Evolutionary conservation across 1,140 invertebrate species (phyloP).

Genomic region (Pseudomyrmex sp.): DNA sequence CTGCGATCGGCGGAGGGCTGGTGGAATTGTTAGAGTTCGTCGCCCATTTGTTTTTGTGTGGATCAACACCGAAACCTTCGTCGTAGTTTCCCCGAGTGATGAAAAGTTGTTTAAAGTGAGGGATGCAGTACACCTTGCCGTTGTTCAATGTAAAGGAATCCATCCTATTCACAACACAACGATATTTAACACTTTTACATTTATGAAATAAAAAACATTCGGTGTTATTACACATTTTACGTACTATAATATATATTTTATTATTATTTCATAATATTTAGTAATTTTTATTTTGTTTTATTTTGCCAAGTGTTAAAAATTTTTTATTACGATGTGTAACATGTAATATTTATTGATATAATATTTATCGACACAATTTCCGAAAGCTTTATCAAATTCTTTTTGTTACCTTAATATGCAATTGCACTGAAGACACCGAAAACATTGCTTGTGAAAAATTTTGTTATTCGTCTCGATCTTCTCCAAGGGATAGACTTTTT

Average conservation of each 20-base stretch:
- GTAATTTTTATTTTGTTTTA: no score
- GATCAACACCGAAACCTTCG: constrained; percentile 90
- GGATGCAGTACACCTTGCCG: constrained; percentile 91
- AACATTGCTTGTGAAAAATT: constrained; percentile 92
- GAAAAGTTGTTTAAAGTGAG: constrained; percentile 93
- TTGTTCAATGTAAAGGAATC: constrained; percentile 92
- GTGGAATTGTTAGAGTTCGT: constrained; percentile 67
- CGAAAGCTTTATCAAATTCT: no score
- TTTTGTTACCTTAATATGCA: constrained; percentile 89
- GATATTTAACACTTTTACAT: constrained; percentile 21
- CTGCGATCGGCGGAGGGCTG: constrained; percentile 76
- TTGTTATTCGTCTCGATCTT: constrained; percentile 91
- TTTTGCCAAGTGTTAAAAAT: no score
- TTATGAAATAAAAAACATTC: background rate
- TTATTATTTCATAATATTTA: background rate
- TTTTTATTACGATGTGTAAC: background rate
- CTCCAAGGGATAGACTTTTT: constrained; percentile 92
- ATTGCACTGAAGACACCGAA: constrained; percentile 92
- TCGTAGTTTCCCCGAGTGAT: constrained; percentile 95
- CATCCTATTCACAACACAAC: constrained; percentile 86
- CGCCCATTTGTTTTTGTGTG: constrained; percentile 88
- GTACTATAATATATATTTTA: background rate
- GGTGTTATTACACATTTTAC: background rate
- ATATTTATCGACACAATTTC: no score
- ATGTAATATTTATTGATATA: no score